A percentile compares a stretch with the other conserved stretches of the same genome.
phyloP scores from a whole-genome alignment of 1,140 invertebrate species.

The Trinorchestia longiramus region DNA sequence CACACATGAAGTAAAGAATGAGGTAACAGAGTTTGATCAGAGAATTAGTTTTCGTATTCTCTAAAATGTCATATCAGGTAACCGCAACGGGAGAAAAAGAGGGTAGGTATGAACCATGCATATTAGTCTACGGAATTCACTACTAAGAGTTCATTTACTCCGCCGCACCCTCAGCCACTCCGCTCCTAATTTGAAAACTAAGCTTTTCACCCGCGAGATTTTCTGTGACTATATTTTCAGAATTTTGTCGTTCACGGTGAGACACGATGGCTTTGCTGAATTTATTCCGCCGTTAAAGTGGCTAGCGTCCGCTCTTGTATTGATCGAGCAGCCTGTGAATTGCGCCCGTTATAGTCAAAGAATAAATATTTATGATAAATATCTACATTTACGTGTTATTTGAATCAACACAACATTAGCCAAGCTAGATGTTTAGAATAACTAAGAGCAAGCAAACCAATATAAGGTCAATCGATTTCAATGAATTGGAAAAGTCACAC shows the following conservation, averaged over 20 bases:
- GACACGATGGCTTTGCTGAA: conserved; percentile 22
- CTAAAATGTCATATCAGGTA: not conserved
- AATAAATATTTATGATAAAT: not conserved
- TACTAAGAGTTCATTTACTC: conserved; percentile 10
- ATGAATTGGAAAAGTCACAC: not conserved
- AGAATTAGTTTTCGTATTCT: not conserved
- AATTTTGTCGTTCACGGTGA: conserved; percentile 8
- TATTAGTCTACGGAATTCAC: conserved; percentile 25
- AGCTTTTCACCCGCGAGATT: not conserved
- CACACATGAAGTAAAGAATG: too few species aligned
- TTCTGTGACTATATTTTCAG: not conserved
- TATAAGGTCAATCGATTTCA: not conserved
- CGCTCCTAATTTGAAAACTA: not conserved
- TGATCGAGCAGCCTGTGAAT: conserved; percentile 6
- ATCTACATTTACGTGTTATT: not conserved
- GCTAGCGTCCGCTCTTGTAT: conserved; percentile 28
- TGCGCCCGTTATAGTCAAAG: not conserved
- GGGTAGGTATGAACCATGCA: not conserved
- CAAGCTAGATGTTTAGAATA: not conserved
- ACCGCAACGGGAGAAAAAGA: not conserved
- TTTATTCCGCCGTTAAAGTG: conserved; percentile 44
- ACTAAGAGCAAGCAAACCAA: not conserved
- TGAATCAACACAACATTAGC: not conserved
- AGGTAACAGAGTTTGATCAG: not conserved
- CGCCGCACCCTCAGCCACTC: not conserved